phyloP scores from a whole-genome alignment of 2,888 invertebrate species.

The Perithous albicinctus region DNA sequence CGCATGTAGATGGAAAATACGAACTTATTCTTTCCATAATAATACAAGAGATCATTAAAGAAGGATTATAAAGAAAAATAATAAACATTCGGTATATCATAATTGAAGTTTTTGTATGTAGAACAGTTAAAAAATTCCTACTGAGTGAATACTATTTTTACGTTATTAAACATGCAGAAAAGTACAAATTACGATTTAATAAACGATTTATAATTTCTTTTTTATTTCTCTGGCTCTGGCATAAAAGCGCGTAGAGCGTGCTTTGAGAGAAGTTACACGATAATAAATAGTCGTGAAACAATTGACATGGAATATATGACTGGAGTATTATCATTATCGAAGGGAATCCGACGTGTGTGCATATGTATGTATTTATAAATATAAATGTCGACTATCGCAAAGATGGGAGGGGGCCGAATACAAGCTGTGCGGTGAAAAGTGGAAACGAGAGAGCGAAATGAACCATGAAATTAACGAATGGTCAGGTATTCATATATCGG shows the following conservation, averaged over 20 bases:
- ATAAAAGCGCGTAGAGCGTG: not conserved
- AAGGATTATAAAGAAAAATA: too few relatives aligned
- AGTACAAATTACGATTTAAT: too few relatives aligned
- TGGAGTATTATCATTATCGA: not conserved
- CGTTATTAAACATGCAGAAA: too few relatives aligned
- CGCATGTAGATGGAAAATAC: not conserved
- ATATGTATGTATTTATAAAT: not conserved
- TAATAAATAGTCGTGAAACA: not conserved
- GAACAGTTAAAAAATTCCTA: too few relatives aligned
- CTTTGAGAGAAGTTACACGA: not conserved
- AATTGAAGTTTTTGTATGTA: too few relatives aligned
- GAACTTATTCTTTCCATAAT: not conserved
- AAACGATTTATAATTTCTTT: too few relatives aligned
- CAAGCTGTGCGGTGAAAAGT: constrained; percentile 45
- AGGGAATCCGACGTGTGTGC: not conserved
- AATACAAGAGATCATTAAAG: not conserved
- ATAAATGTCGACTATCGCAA: not conserved
- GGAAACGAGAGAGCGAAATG: constrained; percentile 73
- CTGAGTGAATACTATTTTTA: too few relatives aligned
- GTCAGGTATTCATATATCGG: constrained; percentile 77
- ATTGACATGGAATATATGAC: not conserved
- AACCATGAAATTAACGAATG: constrained; percentile 81
- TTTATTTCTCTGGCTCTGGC: too few relatives aligned
- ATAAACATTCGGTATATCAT: too few relatives aligned
- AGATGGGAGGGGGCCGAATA: not conserved